Conservation (phyloP, 2,113 vertebrate genomes). For the Triplophysa rosa region DNA sequence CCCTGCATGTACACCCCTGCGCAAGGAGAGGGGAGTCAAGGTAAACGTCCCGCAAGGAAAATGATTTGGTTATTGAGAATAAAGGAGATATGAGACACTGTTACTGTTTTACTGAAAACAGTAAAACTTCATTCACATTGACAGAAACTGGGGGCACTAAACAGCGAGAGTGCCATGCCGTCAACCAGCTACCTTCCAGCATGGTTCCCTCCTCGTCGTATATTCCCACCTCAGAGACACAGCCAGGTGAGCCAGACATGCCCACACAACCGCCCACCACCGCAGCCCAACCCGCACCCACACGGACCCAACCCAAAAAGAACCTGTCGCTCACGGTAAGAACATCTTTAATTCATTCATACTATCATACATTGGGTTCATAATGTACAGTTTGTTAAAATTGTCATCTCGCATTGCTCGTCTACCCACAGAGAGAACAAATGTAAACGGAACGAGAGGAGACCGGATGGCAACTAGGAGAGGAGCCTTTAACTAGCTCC, state of each 20-base stretch:
- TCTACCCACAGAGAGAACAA: slow-evolving; percentile 85
- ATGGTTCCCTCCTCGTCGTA: slow-evolving; percentile 96
- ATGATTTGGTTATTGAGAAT: no score
- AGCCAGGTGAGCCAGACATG: slow-evolving; percentile 77
- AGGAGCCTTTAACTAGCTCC: no score
- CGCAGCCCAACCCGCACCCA: slow-evolving; percentile 63
- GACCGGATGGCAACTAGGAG: no score
- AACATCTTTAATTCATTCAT: neutral
- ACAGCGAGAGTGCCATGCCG: slow-evolving; percentile 87
- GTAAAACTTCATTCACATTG: slow-evolving; percentile 9
- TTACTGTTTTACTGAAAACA: no score
- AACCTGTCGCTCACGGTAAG: slow-evolving; percentile 91
- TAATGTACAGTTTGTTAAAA: neutral
- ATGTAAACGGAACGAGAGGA: no score
- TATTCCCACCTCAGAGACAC: slow-evolving; percentile 87
- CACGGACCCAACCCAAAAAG: slow-evolving; percentile 83
- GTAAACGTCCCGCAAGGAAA: slow-evolving; percentile 61
- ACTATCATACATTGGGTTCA: neutral
- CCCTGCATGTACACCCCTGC: slow-evolving; percentile 85
- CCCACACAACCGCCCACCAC: slow-evolving; percentile 68
- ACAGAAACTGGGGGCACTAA: slow-evolving; percentile 93
- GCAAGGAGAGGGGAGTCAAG: slow-evolving; percentile 96
- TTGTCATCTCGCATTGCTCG: slow-evolving; percentile 3
- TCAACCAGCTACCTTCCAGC: slow-evolving; percentile 97
- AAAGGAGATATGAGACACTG: neutral